These are phyloP conservation scores for Sitodiplosis mosellana DNA, from an alignment of 1,140 invertebrate species.

Conservation along the genomic window DNA sequence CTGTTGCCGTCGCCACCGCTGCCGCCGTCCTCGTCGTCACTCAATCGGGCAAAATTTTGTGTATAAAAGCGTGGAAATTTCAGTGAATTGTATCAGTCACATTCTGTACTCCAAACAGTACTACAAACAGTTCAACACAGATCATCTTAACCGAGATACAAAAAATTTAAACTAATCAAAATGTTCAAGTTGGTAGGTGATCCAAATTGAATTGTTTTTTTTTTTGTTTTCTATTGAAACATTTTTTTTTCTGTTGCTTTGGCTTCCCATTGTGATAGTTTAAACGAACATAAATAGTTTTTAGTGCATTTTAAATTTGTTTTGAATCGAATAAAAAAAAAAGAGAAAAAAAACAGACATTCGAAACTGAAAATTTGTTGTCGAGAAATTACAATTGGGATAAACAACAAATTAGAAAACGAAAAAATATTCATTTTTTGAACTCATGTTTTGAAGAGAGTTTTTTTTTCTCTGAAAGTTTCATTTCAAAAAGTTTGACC, in stretches of 20 bases:
- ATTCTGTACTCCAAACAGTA: slow-evolving; percentile 1
- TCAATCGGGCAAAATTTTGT: no score
- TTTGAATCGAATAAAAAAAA: background rate
- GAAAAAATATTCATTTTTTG: no score
- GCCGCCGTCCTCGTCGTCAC: no score
- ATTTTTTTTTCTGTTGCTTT: background rate
- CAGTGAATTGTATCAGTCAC: slow-evolving; percentile 1
- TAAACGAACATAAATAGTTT: background rate
- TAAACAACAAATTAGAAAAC: no score
- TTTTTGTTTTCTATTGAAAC: background rate
- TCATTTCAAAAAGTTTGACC: no score
- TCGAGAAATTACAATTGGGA: no score
- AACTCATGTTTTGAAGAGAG: no score
- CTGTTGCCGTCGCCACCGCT: no score
- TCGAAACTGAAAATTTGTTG: background rate
- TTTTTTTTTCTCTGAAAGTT: no score
- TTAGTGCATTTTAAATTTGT: background rate
- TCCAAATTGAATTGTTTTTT: background rate
- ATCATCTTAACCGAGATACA: background rate
- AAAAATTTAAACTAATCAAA: background rate
- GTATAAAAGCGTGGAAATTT: no score
- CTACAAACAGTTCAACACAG: background rate
- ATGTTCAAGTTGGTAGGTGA: slow-evolving; percentile 2
- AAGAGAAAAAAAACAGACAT: background rate
- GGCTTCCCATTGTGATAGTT: background rate